Conservation (phyloP, 92 coral and sea anemone genomes). For the Chrysogorgia sp. region DNA sequence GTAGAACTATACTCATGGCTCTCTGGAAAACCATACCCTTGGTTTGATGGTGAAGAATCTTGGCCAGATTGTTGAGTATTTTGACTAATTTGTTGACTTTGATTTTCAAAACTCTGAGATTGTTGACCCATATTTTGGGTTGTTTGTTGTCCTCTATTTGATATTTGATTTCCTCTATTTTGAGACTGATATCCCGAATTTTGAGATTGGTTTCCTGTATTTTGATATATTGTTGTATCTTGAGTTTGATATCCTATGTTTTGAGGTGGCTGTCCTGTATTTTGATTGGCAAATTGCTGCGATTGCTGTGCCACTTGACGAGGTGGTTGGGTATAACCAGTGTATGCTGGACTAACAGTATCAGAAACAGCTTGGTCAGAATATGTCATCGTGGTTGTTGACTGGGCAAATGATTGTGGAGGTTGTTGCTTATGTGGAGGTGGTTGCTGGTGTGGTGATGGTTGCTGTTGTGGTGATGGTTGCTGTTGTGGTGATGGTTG, state of each 20-base stretch:
- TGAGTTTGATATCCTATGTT: background rate
- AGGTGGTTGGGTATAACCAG: background rate
- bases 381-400: background rate
- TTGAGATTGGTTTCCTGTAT: background rate
- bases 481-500: conserved; percentile 5
- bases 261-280: background rate
- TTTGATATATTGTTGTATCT: background rate
- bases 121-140: background rate
- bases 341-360: too few relatives aligned
- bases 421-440: background rate
- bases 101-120: background rate
- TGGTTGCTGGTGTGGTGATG: conserved; percentile 30
- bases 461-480: conserved; percentile 22
- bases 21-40: background rate
- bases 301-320: background rate
- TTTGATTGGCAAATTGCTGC: background rate
- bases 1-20: background rate
- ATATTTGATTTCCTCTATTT: background rate
- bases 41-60: background rate
- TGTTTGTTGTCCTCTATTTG: background rate
- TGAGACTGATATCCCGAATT: background rate
- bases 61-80: conserved; percentile 5
- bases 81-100: background rate
- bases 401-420: conserved; percentile 3
- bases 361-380: background rate